Evolutionary conservation across 2,797 vertebrate genomes (phyloP), one percentile per base, ranked within the genome.

Genomic region (Sandelia bainsii): DNA sequence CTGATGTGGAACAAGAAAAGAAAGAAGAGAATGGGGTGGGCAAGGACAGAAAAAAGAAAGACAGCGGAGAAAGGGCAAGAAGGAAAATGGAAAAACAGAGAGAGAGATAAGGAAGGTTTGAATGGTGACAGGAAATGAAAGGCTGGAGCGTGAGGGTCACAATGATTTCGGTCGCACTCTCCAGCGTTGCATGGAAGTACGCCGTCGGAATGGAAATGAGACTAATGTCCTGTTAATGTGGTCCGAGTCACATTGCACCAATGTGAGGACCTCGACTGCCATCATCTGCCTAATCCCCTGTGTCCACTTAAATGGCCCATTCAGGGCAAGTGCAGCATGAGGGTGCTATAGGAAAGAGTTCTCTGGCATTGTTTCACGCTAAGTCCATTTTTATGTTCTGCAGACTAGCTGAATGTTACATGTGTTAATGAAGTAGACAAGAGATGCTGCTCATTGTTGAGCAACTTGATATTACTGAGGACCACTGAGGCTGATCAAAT

Each of bases 201-300:
- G 83, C 82, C 19, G 44, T 50, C 49, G 40, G 92, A 92, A 93
- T 92, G 87, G 78, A 91, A 93, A 94, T 93, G 86, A 93, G 90
- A 84, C 82, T 91, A 91, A 93, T 93, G 92, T 92, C 82, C 81
- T 83, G 92, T 90, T 93, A 93, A 93, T 91, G 89, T 90, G 92
- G 91, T 91, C 89, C 84, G 78, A 92, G 87, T 90, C 91, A 90
- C 83, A 87, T 82, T 88, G 89, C 86, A 91, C 85, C 86, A 87
- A 81, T 81, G 86, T 34, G 82, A 86, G 84, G 86, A 88, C 81
- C 86, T 83, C 65, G 27, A 62, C 82, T 75, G 79, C 83, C 88
- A 87, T 90, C 91, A 83, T 91, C 87, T 88, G 84, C 90, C 88
- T 93, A 93, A 92, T 93, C 92, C 92, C 89, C 91, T 91, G 91